Percentiles rank a stretch among this genome's conserved stretches.
These are phyloP conservation scores for Hemaris fuciformis DNA, from an alignment of 2,888 invertebrate genomes.

Conservation along the genomic window DNA sequence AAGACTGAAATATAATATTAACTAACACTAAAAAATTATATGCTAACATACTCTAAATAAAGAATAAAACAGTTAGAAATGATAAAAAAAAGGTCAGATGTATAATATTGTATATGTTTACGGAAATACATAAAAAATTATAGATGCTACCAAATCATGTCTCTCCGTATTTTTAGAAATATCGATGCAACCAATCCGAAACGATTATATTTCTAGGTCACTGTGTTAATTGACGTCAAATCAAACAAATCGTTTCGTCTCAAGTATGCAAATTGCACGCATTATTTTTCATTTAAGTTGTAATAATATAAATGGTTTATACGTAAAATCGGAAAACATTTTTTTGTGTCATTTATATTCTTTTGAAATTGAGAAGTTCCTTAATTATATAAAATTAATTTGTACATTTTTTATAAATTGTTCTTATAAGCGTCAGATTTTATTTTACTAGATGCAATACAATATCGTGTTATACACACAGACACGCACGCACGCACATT, in stretches of 20 bases:
- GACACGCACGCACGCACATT: no score
- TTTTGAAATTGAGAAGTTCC: background rate
- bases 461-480: no score
- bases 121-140: background rate
- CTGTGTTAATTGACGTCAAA: conserved; percentile 47
- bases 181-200: conserved; percentile 22
- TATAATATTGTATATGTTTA: no score
- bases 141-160: background rate
- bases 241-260: conserved; percentile 44
- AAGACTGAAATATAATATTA: no score
- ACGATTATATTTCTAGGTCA: conserved; percentile 42
- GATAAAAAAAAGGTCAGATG: background rate
- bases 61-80: no score
- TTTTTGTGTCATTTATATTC: background rate
- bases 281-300: conserved; percentile 14
- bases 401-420: no score
- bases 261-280: conserved; percentile 38
- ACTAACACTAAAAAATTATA: no score
- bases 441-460: no score
- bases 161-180: background rate
- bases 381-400: no score
- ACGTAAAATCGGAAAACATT: background rate
- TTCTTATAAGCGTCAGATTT: no score
- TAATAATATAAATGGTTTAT: background rate
- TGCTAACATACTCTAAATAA: no score